A percentile compares a stretch with the other conserved stretches of the same genome.
Evolutionary conservation across 1,140 invertebrate species (phyloP).

Genomic region (Leptinotarsa undecemlineata): DNA sequence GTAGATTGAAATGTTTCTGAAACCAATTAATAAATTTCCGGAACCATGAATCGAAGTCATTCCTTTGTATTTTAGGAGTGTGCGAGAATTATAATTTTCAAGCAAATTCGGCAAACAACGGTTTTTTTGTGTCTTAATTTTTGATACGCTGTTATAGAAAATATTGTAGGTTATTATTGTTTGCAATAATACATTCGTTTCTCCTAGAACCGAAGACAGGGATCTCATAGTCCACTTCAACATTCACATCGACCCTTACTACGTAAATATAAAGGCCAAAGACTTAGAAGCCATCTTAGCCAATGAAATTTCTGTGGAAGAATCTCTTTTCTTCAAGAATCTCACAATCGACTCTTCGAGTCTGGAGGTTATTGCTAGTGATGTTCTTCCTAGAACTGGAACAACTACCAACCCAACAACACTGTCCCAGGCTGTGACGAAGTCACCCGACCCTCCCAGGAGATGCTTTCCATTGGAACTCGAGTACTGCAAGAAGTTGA

Average conservation of each 20-base stretch:
- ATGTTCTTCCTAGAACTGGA: constrained; percentile 60
- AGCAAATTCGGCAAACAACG: too few species aligned
- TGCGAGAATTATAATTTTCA: too few species aligned
- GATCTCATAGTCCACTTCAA: constrained; percentile 75
- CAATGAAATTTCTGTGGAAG: constrained; percentile 59
- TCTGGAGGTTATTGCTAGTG: constrained; percentile 67
- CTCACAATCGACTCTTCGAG: constrained; percentile 69
- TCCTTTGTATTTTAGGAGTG: too few species aligned
- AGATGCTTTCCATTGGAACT: constrained; percentile 70
- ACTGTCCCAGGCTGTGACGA: constrained; percentile 52
- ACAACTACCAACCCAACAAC: constrained; percentile 59
- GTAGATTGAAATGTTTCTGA: too few species aligned
- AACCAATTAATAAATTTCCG: too few species aligned
- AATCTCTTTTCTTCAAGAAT: constrained; percentile 64
- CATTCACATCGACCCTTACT: constrained; percentile 68
- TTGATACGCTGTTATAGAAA: too few species aligned
- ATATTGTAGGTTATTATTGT: too few species aligned
- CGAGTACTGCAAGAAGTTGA: constrained; percentile 71
- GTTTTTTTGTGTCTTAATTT: too few species aligned
- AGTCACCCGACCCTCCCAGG: constrained; percentile 61
- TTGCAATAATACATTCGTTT: constrained; percentile 16
- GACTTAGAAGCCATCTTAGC: constrained; percentile 58
- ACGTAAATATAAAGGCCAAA: constrained; percentile 60
- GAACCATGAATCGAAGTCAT: too few species aligned
- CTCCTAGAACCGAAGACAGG: constrained; percentile 64